Evolutionary conservation across 2,888 invertebrate genomes (phyloP).

Genomic region (Trachelus iudaicus): DNA sequence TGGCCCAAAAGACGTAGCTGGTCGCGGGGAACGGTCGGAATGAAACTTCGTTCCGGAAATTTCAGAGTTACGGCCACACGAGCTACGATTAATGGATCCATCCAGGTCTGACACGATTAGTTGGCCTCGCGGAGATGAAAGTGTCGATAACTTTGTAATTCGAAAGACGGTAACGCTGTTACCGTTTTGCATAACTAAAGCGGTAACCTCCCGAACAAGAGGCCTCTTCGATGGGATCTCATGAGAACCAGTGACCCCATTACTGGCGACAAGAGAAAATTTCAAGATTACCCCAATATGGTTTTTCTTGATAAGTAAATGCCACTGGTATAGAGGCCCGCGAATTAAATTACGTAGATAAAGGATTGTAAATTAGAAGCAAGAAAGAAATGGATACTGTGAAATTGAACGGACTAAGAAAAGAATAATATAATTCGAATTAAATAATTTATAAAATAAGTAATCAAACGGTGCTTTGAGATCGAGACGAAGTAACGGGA

Average conservation of each 20-base stretch:
- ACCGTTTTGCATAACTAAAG: not conserved
- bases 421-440: not conserved
- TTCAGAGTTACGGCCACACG: not conserved
- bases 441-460: not conserved
- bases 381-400: not conserved
- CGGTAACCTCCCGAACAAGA: not conserved
- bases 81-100: not conserved
- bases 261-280: not conserved
- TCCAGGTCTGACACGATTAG: not conserved
- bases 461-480: not conserved
- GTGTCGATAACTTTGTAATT: not conserved
- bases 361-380: not conserved
- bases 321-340: not conserved
- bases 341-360: not conserved
- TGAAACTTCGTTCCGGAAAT: not conserved
- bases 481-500: not conserved
- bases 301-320: not conserved
- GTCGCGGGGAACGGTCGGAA: not conserved
- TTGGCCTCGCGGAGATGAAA: not conserved
- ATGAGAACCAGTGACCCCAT: not conserved
- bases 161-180: not conserved
- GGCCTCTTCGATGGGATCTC: not conserved
- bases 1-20: not conserved
- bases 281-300: not conserved
- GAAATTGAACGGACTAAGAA: no score